Conservation (phyloP, 2,888 invertebrate genomes). For the Hanleya hanleyi region DNA sequence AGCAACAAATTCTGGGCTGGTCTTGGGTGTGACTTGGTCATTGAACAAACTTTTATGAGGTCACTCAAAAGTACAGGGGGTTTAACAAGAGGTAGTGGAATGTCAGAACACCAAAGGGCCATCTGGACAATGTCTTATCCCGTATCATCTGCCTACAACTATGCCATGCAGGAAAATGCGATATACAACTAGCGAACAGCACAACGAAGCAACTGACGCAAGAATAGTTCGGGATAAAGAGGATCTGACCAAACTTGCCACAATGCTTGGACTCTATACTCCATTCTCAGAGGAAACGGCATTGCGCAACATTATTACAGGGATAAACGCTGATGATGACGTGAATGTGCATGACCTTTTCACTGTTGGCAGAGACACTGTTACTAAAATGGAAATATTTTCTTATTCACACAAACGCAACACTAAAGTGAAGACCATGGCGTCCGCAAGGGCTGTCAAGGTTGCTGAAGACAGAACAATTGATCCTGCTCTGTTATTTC, state of each 20-base stretch:
- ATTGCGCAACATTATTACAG: constrained; percentile 25
- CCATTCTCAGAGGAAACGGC: constrained; percentile 22
- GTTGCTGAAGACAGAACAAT: too few species aligned
- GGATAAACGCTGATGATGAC: constrained; percentile 17
- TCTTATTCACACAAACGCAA: too few species aligned
- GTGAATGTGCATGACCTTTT: constrained; percentile 22
- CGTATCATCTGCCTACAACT: neutral
- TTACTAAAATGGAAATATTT: constrained; percentile 11
- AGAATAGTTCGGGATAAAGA: constrained; percentile 1
- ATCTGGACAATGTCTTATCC: constrained; percentile 14
- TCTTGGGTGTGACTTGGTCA: constrained; percentile 24
- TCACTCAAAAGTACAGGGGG: too few species aligned
- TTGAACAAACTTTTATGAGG: constrained; percentile 24
- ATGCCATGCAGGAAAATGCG: neutral
- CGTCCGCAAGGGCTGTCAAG: too few species aligned
- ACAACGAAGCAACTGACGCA: constrained; percentile 22
- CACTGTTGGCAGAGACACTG: constrained; percentile 16
- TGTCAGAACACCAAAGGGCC: constrained; percentile 17
- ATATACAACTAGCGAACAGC: constrained; percentile 15
- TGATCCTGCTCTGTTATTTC: constrained; percentile 17
- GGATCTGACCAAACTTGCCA: neutral
- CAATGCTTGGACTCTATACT: constrained; percentile 5
- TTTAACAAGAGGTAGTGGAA: constrained; percentile 20
- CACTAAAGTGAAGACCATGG: too few species aligned
- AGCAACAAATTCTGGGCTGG: constrained; percentile 27